Conservation (phyloP, 2,888 invertebrate species). For the Atethmia centrago region DNA sequence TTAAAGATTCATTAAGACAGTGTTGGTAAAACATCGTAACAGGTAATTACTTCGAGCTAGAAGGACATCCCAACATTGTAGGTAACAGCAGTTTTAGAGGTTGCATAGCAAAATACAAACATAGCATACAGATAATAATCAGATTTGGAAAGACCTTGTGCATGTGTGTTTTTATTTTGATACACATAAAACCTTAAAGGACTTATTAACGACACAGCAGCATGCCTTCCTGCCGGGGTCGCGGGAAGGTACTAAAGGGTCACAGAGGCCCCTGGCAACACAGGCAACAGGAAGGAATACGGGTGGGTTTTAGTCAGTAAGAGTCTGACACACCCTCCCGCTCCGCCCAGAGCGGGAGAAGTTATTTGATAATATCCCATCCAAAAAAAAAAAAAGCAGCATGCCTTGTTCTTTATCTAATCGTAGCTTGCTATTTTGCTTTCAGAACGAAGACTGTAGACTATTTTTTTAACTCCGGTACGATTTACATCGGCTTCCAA, state of each 20-base stretch:
- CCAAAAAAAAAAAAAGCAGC: no score
- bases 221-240: no score
- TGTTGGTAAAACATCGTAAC: constrained; percentile 13
- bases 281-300: no score
- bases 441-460: background rate
- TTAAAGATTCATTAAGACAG: constrained; percentile 45
- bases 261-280: no score
- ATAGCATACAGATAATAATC: constrained; percentile 23
- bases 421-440: background rate
- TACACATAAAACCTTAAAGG: background rate
- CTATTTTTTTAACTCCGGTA: background rate
- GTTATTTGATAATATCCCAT: no score
- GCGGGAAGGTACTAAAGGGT: no score
- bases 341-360: no score
- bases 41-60: constrained; percentile 22
- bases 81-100: constrained; percentile 3
- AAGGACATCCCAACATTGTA: constrained; percentile 25
- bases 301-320: no score
- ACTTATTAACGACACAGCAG: background rate
- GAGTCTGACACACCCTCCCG: no score
- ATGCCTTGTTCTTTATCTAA: background rate
- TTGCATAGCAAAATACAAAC: constrained; percentile 16
- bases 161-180: constrained; percentile 9
- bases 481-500: background rate
- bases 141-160: constrained; percentile 22